Evolutionary conservation across 2,113 vertebrate species (phyloP), one percentile per base, ranked within the genome.

Genomic region (Rhinolophus ferrumequinum): DNA sequence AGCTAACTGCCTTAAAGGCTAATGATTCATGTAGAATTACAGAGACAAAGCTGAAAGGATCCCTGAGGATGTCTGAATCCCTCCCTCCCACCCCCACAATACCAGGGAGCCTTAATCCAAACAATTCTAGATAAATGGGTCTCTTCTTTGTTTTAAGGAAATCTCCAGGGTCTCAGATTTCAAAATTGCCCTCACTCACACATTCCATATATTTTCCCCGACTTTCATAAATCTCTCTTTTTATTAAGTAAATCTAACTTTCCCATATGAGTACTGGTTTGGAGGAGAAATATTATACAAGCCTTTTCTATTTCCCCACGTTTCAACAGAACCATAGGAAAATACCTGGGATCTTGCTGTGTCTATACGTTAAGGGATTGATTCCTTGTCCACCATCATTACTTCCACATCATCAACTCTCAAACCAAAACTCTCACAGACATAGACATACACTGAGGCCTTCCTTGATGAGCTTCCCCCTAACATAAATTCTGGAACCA

Each of bases 111-210:
- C 58, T 82, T 94, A 95, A 88, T 86, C 82, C 82, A 98, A 97
- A 97, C 87, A 94, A 28, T 93, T 87, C 77, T 58, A 96, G 75
- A 92, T 95, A 83, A 89, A 93, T 96, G 92, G n/a, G 75, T 91
- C 81, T 96, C 93, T 93, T 97, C 96, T 96, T 92, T 93, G 83
- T 67, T 80, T 95, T 66, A 96, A 92, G 47, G 54, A 87, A 93
- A 92, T 87, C 95, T 93, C 83, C 69, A 84, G 90, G 58, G 64
- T 95, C 87, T 87, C 89, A 47, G 41, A 52, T 93, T 96, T 96
- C 73, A 60, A 95, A 93, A 87, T 35, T 54, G 30, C 69, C 92
- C 76, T 84, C 47, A 72, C 79, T 88, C 56, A 87, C 56, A 87
- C 66, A 93, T 90, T 84, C 60, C 80, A 64, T 70, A 12, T 83